Percentiles rank a stretch among this genome's conserved stretches.
phyloP scores from a whole-genome alignment of 2,113 vertebrate species.

The Tyrannus savana region DNA sequence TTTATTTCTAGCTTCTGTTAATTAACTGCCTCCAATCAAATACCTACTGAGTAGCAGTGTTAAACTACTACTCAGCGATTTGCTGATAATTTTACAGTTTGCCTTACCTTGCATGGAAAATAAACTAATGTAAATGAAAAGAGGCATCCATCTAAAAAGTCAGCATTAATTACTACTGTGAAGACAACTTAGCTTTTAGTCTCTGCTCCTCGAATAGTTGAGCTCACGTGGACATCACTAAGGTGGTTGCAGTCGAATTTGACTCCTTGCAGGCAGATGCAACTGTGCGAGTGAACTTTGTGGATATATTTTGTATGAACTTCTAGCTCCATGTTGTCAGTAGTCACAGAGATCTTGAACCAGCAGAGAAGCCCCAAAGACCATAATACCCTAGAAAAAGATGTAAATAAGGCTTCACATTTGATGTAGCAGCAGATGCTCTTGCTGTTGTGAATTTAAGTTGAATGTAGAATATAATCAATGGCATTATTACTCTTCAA shows the following conservation, averaged over 20 bases:
- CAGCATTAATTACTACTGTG: not conserved
- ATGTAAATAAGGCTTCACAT: not conserved
- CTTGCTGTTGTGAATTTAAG: not conserved
- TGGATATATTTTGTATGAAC: not conserved
- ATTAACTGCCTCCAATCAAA: not conserved
- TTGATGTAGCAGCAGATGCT: not conserved
- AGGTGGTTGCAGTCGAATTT: rapidly evolving
- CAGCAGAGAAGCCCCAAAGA: not conserved
- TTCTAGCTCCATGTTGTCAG: not conserved
- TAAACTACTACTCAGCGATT: not conserved
- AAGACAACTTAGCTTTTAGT: not conserved
- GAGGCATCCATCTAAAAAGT: not conserved
- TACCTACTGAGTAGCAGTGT: not conserved
- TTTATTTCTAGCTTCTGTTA: not conserved
- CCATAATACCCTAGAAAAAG: not conserved
- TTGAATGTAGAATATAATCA: not conserved
- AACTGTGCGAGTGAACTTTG: not conserved
- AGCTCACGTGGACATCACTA: not conserved
- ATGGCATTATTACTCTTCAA: not conserved
- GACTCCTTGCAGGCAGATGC: rapidly evolving
- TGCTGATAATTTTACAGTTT: not conserved
- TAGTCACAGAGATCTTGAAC: not conserved
- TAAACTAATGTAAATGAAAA: not conserved
- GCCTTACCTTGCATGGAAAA: not conserved
- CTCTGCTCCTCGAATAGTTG: not conserved